Percentiles rank a stretch among this genome's conserved stretches.
Conservation (phyloP, 2,888 invertebrate species). For the Congeria kusceri region DNA sequence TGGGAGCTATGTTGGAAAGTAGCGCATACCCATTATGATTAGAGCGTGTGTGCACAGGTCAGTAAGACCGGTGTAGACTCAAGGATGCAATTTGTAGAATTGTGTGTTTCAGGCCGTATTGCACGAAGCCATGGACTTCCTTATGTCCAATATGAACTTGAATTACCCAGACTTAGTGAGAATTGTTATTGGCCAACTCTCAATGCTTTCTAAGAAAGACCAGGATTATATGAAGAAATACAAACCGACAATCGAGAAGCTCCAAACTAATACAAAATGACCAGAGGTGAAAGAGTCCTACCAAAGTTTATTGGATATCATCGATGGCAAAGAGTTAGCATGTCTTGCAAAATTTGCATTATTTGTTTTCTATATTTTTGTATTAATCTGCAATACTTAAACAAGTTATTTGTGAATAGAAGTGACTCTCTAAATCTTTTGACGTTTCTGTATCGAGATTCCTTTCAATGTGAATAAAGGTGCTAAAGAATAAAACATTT, state of each 20-base stretch:
- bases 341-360: neutral
- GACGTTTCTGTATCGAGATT: too few species aligned
- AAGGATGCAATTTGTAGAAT: neutral
- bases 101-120: neutral
- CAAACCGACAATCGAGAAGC: slow-evolving; percentile 56
- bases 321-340: slow-evolving; percentile 77
- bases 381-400: too few species aligned
- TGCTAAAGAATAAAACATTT: too few species aligned
- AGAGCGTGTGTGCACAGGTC: neutral
- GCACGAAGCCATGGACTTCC: slow-evolving; percentile 40
- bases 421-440: too few species aligned
- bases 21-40: neutral
- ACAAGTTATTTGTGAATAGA: too few species aligned
- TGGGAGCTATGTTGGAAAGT: too few species aligned
- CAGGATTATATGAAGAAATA: slow-evolving; percentile 65
- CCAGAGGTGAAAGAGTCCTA: slow-evolving; percentile 65
- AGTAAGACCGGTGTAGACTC: neutral
- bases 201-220: slow-evolving; percentile 62
- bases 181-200: slow-evolving; percentile 48
- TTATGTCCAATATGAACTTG: slow-evolving; percentile 40
- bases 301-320: slow-evolving; percentile 69
- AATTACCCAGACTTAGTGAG: slow-evolving; percentile 41
- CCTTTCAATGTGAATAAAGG: too few species aligned
- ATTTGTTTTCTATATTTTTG: neutral
- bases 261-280: slow-evolving; percentile 46